phyloP scores from a whole-genome alignment of 2,113 vertebrate genomes.

The Oreocharis arfaki region DNA sequence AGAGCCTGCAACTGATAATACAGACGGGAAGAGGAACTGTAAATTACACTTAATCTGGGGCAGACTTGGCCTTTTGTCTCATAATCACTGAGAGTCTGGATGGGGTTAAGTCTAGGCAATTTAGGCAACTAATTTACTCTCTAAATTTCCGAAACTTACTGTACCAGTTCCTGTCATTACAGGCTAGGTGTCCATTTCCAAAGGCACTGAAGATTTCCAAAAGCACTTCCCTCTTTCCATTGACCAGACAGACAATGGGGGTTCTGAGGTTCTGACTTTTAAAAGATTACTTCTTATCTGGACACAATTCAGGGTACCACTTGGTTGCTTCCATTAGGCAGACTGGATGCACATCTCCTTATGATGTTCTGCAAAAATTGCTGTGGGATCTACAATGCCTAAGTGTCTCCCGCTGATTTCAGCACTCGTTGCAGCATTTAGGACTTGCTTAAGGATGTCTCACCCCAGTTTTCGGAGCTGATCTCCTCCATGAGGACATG shows the following conservation, averaged over 20 bases:
- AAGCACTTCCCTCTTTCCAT: neutral
- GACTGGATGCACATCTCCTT: fast-evolving
- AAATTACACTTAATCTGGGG: neutral
- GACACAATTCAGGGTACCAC: neutral
- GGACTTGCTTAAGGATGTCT: neutral
- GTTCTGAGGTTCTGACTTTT: neutral
- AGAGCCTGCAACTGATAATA: neutral
- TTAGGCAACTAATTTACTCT: neutral
- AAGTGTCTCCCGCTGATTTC: neutral
- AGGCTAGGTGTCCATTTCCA: neutral
- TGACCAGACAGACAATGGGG: fast-evolving
- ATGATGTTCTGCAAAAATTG: neutral
- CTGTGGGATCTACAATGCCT: neutral
- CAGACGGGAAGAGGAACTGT: neutral
- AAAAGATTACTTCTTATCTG: neutral
- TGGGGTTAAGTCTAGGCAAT: neutral
- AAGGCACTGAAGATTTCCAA: neutral
- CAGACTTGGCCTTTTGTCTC: neutral
- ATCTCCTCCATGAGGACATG: neutral
- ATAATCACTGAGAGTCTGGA: neutral
- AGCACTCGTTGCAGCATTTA: neutral
- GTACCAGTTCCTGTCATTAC: neutral
- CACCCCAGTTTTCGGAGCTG: neutral
- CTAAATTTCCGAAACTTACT: neutral
- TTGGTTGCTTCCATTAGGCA: neutral